These are phyloP conservation scores for Bujurquina vittata DNA, from an alignment of 2,113 vertebrate species.

Conservation along the genomic window DNA sequence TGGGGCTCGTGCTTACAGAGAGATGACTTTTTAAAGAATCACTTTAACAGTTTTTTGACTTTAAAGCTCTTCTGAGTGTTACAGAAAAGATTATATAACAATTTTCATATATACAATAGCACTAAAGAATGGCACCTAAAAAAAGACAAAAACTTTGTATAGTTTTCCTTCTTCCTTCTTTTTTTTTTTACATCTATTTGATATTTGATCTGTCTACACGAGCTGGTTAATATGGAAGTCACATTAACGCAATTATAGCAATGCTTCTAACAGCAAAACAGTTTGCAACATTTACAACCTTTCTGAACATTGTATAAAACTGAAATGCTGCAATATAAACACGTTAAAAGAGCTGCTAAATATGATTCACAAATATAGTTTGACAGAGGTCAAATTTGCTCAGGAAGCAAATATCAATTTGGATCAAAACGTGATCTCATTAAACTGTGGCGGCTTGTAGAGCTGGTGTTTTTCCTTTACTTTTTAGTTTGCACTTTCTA, in stretches of 20 bases:
- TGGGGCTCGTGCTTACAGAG: background rate
- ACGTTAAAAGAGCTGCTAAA: constrained; percentile 19
- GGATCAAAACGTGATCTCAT: constrained; percentile 48
- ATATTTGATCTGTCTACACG: background rate
- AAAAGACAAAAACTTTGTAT: no score
- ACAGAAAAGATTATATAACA: background rate
- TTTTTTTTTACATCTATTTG: background rate
- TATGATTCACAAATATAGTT: constrained; percentile 38
- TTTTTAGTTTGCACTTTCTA: constrained; percentile 40
- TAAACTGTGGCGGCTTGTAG: constrained; percentile 17
- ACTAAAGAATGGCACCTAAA: background rate
- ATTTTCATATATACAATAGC: no score
- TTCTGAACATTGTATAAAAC: background rate
- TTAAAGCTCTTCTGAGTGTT: background rate
- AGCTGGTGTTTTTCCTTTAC: constrained; percentile 35
- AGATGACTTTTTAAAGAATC: background rate
- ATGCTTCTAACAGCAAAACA: background rate
- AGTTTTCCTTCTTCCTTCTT: no score
- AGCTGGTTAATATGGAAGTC: background rate
- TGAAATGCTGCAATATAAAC: background rate
- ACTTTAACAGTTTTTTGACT: background rate
- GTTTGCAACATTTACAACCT: background rate
- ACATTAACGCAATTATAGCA: background rate
- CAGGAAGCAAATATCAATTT: constrained; percentile 33
- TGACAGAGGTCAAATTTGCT: constrained; percentile 44